These are phyloP conservation scores for Oscheius myriophilus DNA, from an alignment of 2,888 invertebrate species.

Conservation along the genomic window DNA sequence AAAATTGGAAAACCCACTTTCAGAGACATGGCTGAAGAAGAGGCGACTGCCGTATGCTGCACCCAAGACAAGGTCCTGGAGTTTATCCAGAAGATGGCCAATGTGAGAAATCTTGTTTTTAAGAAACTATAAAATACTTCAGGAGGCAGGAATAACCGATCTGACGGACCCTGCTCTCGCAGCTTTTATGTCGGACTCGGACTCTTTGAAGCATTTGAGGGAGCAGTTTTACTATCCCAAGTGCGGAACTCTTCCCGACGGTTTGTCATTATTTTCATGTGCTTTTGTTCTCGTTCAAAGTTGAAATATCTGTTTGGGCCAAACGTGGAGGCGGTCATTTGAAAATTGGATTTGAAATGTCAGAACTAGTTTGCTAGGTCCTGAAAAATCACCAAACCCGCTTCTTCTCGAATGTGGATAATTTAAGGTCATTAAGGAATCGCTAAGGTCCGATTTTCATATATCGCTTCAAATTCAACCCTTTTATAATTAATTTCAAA, in stretches of 20 bases:
- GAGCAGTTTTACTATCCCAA: conserved; percentile 63
- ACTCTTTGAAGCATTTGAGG: conserved; percentile 50
- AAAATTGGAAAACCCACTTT: not conserved
- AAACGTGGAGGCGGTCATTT: too few relatives aligned
- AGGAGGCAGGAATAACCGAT: conserved; percentile 41
- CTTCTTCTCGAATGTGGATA: too few relatives aligned
- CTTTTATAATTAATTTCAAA: too few relatives aligned
- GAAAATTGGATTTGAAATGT: too few relatives aligned
- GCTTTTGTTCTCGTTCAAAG: not conserved
- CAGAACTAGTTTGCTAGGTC: too few relatives aligned
- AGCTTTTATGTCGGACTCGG: conserved; percentile 42
- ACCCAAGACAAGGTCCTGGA: conserved; percentile 47
- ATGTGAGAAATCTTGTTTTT: conserved; percentile 10
- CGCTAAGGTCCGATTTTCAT: too few relatives aligned
- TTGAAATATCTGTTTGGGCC: not conserved
- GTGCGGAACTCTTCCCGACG: conserved; percentile 60
- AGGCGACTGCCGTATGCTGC: conserved; percentile 14
- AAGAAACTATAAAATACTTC: conserved; percentile 1
- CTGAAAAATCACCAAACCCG: too few relatives aligned
- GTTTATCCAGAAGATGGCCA: conserved; percentile 45
- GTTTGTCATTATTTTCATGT: conserved; percentile 27
- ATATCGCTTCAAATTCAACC: too few relatives aligned
- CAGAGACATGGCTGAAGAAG: conserved; percentile 17
- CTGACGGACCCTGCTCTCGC: conserved; percentile 44
- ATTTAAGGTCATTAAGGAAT: too few relatives aligned